A percentile compares a stretch with the other conserved stretches of the same genome.
Conservation (phyloP, 1,140 invertebrate genomes). For the Vanessa tameamea region DNA sequence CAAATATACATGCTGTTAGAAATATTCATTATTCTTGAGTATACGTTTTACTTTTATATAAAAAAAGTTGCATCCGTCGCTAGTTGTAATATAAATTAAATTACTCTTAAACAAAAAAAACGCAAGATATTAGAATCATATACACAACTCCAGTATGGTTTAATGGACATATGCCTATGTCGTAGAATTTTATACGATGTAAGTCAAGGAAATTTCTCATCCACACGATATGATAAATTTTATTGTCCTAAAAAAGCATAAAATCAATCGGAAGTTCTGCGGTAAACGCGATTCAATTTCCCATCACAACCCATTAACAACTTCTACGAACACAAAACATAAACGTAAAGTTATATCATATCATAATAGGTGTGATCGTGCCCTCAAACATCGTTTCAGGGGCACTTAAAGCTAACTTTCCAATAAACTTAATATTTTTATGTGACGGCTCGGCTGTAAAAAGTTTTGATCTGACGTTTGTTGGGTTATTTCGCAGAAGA, state of each 20-base stretch:
- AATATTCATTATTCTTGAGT: no score
- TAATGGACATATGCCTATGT: no score
- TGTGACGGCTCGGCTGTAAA: conserved; percentile 62
- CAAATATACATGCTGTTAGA: no score
- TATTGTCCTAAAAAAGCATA: neutral
- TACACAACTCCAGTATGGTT: no score
- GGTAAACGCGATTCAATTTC: conserved; percentile 21
- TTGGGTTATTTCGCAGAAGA: conserved; percentile 59
- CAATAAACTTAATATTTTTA: conserved; percentile 76
- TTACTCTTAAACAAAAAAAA: no score
- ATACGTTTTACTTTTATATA: no score
- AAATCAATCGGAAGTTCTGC: neutral
- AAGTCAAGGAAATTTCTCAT: no score
- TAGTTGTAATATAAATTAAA: no score
- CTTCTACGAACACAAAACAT: conserved; percentile 54
- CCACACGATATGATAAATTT: no score
- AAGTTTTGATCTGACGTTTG: conserved; percentile 53
- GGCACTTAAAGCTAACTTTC: conserved; percentile 57
- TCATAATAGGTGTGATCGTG: conserved; percentile 54
- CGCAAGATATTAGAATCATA: no score
- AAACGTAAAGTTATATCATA: conserved; percentile 45
- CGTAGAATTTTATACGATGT: no score
- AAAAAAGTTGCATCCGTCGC: no score
- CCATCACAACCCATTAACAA: conserved; percentile 43
- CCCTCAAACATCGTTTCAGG: conserved; percentile 47